Base-by-base conservation (phyloP, 1,140 invertebrate genomes). In the Hestina assimilis region DNA sequence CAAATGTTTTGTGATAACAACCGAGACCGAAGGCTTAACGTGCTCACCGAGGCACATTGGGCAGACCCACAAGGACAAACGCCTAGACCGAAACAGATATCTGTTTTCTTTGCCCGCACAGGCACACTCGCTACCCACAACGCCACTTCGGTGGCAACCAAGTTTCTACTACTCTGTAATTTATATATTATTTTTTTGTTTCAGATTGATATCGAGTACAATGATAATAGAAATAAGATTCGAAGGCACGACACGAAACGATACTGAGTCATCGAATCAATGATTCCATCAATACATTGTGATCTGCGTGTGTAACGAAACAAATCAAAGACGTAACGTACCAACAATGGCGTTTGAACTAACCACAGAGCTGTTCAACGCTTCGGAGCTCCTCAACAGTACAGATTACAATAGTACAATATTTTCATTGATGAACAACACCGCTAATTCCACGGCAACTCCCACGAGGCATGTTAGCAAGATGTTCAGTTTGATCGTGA, bases 401-500 rank as follows among this genome's bases (percentile, higher is more conserved):
- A 41, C 23, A 0, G 9, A 11, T 19, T 20, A n/a, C 6, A 5
- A 6, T 2, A 8, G 6, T 2, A 7, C 4, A 40, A 14, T 17
- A 26, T 15, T 38, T 17, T 20, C n/a, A n/a, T n/a, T 28, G 29
- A 29, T 35, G 11, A 17, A 26, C 4, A 26, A 40, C 40, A 15
- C 8, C 7, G 31, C 43, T 4, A 47, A 14, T 9, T 12, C 43
- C 2, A 29, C 23, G 0, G 21, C 17, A 0, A 41, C 14, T n/a
- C 11, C 24, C n/a, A 23, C 40, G 21, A 51, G 35, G 28, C 48
- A 33, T 1, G 35, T 12, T 0, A 14, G 48, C 4, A 40, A 19
- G 35, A 40, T 51, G 48, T 51, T 51, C 9, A 21, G 48, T 3
- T 8, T 51, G 29, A 8, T 51, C 4, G 55, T 79, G 14, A 82